phyloP scores from a whole-genome alignment of 2,797 vertebrate species.

The Potorous gilbertii region DNA sequence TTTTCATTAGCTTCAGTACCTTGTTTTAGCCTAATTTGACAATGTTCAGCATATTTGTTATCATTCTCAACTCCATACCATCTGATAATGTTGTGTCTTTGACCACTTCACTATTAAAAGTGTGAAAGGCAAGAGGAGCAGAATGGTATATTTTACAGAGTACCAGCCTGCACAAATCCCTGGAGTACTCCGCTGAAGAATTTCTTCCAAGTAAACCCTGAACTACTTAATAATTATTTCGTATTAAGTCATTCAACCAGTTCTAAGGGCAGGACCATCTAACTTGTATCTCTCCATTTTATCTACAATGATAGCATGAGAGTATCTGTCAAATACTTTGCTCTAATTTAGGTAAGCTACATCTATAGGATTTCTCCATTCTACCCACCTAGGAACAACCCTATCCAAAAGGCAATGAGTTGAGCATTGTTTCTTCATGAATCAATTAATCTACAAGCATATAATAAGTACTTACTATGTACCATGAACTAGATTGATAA shows the following conservation, averaged over 20 bases:
- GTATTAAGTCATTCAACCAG: background rate
- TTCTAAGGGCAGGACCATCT: background rate
- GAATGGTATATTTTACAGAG: too few relatives aligned
- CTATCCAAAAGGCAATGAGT: background rate
- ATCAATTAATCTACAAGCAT: background rate
- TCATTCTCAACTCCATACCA: background rate
- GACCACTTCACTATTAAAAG: background rate
- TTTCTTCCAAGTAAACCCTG: background rate
- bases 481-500: background rate
- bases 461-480: background rate
- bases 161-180: background rate
- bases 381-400: background rate
- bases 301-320: background rate
- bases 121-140: too few relatives aligned
- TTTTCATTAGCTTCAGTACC: background rate
- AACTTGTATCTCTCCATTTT: background rate
- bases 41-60: background rate
- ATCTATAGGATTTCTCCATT: background rate
- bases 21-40: background rate
- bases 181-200: background rate
- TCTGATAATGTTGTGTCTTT: background rate
- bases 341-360: background rate
- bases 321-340: background rate
- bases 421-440: background rate
- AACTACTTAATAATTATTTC: background rate